Base-by-base conservation (phyloP, 2,888 invertebrate species). In the Eupelmus urozonus region DNA sequence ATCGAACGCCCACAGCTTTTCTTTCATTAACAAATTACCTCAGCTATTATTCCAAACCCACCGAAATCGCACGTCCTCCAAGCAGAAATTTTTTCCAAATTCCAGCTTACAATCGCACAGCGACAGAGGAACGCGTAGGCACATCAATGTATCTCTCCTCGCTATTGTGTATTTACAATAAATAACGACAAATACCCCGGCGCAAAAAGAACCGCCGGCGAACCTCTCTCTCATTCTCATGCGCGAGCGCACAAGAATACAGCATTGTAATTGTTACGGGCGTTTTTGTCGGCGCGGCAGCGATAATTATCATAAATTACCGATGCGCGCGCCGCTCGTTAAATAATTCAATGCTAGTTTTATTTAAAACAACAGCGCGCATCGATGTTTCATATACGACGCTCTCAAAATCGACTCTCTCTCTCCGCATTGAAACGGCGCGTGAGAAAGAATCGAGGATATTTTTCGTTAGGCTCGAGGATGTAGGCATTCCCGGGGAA, bases 221-320 rank as follows among this genome's bases (percentile, higher is more conserved):
- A 63, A 63, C 16, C 42, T 45, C 42, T 40, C 42, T 40, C 40
- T 49, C 29, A 51, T 66, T 66, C 51, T 51, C 20, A 20, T 29
- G 20, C 29, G 23, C 16, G 5, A 18, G 16, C 20, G 13, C 16
- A 13, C 25, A 62, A 63, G 25, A 25, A 23, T n/a, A 29, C 27
- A 2, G 71, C 18, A 63, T 66, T 53, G 67, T 72, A 67, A 72
- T 76, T 62, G 60, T 72, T 67, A 53, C 20, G n/a, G 4, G 59
- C 20, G 7, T 65, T 74, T 74, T 78, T 69, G 16, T 49, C 49
- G 25, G 27, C 27, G 16, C 20, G 18, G 18, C n/a, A 45, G 9
- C 23, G 65, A 65, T 74, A 74, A 70, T 70, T 70, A 78, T 51
- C 78, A 65, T 78, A 78, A 78, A 74, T 78, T 70, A 78, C 63